Percentiles rank a stretch among this genome's conserved stretches.
Evolutionary conservation across 2,797 vertebrate species (phyloP).

Genomic region (Leptatherina wallacei): DNA sequence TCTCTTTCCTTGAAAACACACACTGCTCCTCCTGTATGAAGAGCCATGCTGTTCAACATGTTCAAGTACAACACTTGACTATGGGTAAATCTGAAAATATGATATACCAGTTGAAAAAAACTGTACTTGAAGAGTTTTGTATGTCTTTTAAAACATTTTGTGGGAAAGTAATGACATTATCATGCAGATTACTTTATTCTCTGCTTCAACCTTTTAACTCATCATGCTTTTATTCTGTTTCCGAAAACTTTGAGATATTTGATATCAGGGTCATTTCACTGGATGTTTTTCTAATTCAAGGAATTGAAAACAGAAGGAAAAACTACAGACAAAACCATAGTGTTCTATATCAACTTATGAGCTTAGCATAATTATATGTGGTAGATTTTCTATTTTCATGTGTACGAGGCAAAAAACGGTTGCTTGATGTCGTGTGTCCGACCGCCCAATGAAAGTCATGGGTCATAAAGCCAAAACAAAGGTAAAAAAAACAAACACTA

Average conservation of each 20-base stretch:
- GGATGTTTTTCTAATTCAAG: too few species aligned
- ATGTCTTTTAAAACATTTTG: slow-evolving; percentile 3
- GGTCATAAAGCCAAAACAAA: too few species aligned
- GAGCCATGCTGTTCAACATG: neutral
- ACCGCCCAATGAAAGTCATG: too few species aligned
- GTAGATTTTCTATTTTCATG: too few species aligned
- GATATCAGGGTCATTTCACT: too few species aligned
- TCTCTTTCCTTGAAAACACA: slow-evolving; percentile 13
- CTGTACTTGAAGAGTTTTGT: neutral
- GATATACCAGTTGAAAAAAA: neutral
- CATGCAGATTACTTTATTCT: slow-evolving; percentile 2
- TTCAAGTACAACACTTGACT: neutral
- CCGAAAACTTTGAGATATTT: neutral
- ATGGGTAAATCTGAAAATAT: neutral
- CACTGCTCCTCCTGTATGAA: slow-evolving; percentile 3
- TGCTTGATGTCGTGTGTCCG: too few species aligned
- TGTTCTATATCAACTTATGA: too few species aligned
- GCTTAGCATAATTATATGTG: too few species aligned
- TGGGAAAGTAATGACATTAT: neutral
- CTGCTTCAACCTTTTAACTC: neutral
- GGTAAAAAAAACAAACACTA: too few species aligned
- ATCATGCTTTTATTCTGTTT: neutral
- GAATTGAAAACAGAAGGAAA: too few species aligned
- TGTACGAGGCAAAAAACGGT: too few species aligned
- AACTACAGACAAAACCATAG: too few species aligned